phyloP scores from a whole-genome alignment of 2,888 invertebrate genomes.

The Caradrina clavipalpis region DNA sequence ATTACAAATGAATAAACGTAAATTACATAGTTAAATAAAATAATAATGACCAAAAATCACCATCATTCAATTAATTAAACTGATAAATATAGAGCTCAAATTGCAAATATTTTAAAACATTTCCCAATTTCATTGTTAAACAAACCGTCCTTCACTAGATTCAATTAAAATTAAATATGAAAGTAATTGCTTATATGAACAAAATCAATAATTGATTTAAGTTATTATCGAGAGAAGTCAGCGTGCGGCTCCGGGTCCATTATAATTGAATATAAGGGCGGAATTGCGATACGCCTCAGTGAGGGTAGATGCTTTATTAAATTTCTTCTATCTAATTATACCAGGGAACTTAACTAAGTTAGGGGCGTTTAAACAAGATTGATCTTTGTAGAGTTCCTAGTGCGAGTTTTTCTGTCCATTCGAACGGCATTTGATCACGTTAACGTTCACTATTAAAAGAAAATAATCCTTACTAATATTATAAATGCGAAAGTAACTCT shows the following conservation, averaged over 20 bases:
- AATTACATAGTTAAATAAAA: too few species aligned
- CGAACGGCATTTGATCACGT: too few species aligned
- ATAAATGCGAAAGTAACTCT: too few species aligned
- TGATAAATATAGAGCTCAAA: too few species aligned
- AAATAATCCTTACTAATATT: too few species aligned
- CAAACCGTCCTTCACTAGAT: not conserved
- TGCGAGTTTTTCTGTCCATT: too few species aligned
- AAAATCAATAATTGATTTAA: slow-evolving; percentile 10
- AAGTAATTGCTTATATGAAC: slow-evolving; percentile 6
- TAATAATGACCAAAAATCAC: too few species aligned
- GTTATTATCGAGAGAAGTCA: slow-evolving; percentile 12
- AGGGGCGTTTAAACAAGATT: slow-evolving; percentile 10
- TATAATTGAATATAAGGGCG: slow-evolving; percentile 38
- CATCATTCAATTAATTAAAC: too few species aligned
- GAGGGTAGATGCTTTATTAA: slow-evolving; percentile 20
- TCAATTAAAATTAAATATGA: not conserved
- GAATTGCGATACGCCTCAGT: slow-evolving; percentile 25
- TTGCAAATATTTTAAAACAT: too few species aligned
- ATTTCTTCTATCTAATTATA: slow-evolving; percentile 39
- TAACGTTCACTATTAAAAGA: too few species aligned
- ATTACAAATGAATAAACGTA: too few species aligned
- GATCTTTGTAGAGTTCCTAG: not conserved
- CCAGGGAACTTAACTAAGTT: slow-evolving; percentile 27
- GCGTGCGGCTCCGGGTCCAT: not conserved
- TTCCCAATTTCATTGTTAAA: too few species aligned